Evolutionary conservation across 2,797 vertebrate species (phyloP), one percentile per base, ranked within the genome.

Genomic region (Aplochiton taeniatus): DNA sequence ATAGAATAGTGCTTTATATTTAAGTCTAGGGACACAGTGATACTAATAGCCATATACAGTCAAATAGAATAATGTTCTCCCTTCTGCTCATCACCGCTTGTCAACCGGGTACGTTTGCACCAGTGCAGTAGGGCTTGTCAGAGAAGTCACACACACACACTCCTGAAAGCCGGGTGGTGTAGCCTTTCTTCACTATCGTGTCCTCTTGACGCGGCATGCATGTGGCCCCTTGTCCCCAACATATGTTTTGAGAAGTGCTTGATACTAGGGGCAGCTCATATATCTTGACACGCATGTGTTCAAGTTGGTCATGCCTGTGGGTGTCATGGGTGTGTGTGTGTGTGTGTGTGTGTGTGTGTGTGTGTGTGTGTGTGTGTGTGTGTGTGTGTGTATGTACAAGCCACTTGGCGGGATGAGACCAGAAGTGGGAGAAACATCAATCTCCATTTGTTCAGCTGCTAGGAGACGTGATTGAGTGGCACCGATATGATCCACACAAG

Each of bases 371-470:
- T 58, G 54, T 58, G 31, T 63, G 48, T 59, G 47, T 66, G 31
- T 63, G 48, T 56, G 63, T 49, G 8, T 20, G 45, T 47, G 9
- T 13, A 1, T 60, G 75, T 77, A 71, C 75, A 68, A 74, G 66
- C 75, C 65, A 70, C 63, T 77, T 59, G 58, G 61, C 73, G 46
- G 68, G 68, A 74, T 71, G 70, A 58, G 62, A 73, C 59, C 54
- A 59, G 66, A 77, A 61, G 65, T 63, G 61, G 63, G 65, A 63
- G 63, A 31, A 54, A 53, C 69, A 73, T 81, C 79, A 72, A 69
- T 80, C 77, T 80, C 50, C 70, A 70, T 85, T 85, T 81, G 73
- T 81, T 78, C 77, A 82, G 80, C 77, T 83, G 74, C 71, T 77
- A 54, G 46, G 69, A 65, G 73, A 76, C 64, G 67, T 79, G 77